Conservation (phyloP, 2,797 vertebrate species). For the Sebastes nivosus region DNA sequence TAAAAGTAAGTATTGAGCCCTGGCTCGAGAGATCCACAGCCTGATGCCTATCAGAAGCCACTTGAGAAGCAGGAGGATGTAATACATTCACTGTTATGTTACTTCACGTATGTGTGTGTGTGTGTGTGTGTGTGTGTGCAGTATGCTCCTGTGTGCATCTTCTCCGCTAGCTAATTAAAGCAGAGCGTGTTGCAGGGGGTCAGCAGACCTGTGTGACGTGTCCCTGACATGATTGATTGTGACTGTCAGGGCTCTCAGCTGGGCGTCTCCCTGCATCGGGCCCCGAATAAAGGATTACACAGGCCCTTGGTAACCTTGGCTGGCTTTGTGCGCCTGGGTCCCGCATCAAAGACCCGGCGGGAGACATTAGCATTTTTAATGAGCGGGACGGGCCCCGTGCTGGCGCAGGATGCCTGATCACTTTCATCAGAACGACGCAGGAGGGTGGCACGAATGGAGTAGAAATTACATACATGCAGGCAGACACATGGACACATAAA, state of each 20-base stretch:
- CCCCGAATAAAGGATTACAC: conserved; percentile 92
- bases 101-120: background rate
- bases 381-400: conserved; percentile 82
- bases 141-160: conserved; percentile 1
- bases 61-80: conserved; percentile 17
- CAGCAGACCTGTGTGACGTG: conserved; percentile 76
- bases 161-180: conserved; percentile 87
- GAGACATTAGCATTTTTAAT: conserved; percentile 95
- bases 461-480: background rate
- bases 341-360: conserved; percentile 90
- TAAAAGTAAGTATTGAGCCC: background rate
- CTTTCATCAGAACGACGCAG: conserved; percentile 68
- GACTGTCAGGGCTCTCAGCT: conserved; percentile 90
- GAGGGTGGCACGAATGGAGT: conserved; percentile 17
- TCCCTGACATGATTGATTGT: conserved; percentile 90
- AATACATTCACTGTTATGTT: background rate
- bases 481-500: background rate
- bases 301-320: conserved; percentile 89
- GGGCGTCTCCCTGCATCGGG: conserved; percentile 84
- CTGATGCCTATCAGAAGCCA: conserved; percentile 32
- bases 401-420: conserved; percentile 69
- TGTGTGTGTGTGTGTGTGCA: background rate
- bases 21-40: conserved; percentile 12
- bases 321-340: conserved; percentile 85
- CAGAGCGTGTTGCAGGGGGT: conserved; percentile 81